Base-by-base conservation (phyloP, 2,888 invertebrate species). In the Cantharis rustica region DNA sequence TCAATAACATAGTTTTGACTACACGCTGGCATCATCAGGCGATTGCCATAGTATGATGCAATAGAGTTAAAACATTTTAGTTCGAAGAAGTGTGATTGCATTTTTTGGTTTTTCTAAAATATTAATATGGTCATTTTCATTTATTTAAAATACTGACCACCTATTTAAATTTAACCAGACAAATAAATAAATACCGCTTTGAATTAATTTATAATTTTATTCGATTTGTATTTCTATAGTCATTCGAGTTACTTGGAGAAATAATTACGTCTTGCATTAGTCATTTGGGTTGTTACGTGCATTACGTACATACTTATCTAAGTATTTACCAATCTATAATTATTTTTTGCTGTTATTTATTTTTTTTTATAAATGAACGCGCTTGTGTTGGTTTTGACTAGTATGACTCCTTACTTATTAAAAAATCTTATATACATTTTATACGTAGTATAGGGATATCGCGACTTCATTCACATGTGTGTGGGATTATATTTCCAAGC, bases 401-500 rank as follows among this genome's bases (percentile, higher is more conserved):
- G 47, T 47, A 47, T 47, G 47, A n/a, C n/a, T 47, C n/a, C 47
- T 47, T n/a, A n/a, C n/a, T 47, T 47, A 47, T 47, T 47, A n/a
- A 47, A 47, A 47, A 13, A n/a, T n/a, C 5, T 47, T 47, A 47
- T n/a, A 9, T 47, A n/a, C n/a, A n/a, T n/a, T n/a, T n/a, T n/a
- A n/a, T n/a, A n/a, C n/a, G n/a, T n/a, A n/a, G n/a, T n/a, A 5
- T 47, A 7, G n/a, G n/a, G n/a, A n/a, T 47, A 47, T n/a, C n/a
- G 66, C 16, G 61, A 68, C 23, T 61, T 27, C 16, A 23, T 26
- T 15, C 70, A 15, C 73, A 74, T 69, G 64, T 74, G 74, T 64
- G 47, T 16, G 16, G 16, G 15, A 74, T 74, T 66, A 74, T 20
- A 74, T 74, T 74, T 70, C 74, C 47, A 70, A 47, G n/a, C 47